Evolutionary conservation across 2,797 vertebrate genomes (phyloP), one percentile per base, ranked within the genome.

Genomic region (Halcyon badia): DNA sequence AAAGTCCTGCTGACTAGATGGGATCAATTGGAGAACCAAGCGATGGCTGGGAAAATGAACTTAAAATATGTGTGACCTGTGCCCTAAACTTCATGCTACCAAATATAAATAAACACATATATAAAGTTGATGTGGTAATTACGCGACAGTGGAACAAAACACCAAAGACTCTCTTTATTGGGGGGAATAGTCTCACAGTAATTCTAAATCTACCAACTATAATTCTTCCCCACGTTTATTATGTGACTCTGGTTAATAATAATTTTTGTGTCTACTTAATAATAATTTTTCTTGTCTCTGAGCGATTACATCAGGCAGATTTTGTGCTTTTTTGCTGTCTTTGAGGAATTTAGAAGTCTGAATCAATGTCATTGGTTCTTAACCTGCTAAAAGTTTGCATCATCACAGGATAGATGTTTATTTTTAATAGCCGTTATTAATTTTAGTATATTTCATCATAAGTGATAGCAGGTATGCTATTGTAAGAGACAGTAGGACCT

Each of bases 401-500:
- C 48, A 6, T 64, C 54, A 80, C 26, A 68, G 48, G 41, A 87
- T 57, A 87, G 89, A 85, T 94, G 51, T 81, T 89, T 94, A 52
- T 84, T 80, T 94, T 94, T 91, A 96, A 95, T 88, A 92, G 44
- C 77, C 91, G 79, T 79, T 94, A 57, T 39, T 65, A 73, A 75
- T 83, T 90, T 87, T 65, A 68, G 84, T 92, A 51, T 80, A 83
- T 97, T 96, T 96, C 90, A 93, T 85, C 93, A 54, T 35, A 92
- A 94, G 65, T 78, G 71, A 79, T 92, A 31, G 61, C 68, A 96
- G 92, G 41, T 78, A n/a, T 82, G 41, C 48, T 89, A 35, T 66
- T 80, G 65, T 94, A 94, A 35, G 79, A 97, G 94, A 87, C 92
- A 87, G 80, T 78, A 89, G 92, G 96, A 96, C 94, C 90, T 95